Conservation (phyloP, 2,113 vertebrate genomes). For the Syngnathus scovelli region DNA sequence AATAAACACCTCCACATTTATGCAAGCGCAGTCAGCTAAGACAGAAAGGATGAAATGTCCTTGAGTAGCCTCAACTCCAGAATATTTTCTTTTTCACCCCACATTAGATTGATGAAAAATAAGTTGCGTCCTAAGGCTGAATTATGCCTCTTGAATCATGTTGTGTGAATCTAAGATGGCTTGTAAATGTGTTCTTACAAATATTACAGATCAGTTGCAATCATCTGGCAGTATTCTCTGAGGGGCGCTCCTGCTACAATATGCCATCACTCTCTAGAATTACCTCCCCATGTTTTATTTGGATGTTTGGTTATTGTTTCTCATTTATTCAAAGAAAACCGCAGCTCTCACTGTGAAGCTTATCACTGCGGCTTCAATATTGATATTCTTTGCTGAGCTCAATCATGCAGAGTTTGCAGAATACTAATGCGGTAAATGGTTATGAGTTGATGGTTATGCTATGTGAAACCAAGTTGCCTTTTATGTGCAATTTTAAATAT, state of each 20-base stretch:
- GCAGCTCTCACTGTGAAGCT: constrained; percentile 5
- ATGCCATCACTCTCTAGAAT: neutral
- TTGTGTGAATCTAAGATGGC: neutral
- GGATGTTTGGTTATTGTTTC: neutral
- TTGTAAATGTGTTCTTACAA: neutral
- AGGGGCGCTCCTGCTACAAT: neutral
- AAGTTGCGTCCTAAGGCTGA: neutral
- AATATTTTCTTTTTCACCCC: neutral
- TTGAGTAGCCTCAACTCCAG: constrained; percentile 13
- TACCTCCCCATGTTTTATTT: neutral
- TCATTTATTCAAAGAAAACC: constrained; percentile 14
- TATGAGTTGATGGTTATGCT: constrained; percentile 16
- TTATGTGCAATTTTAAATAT: constrained; percentile 2
- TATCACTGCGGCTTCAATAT: constrained; percentile 13
- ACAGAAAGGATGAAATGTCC: constrained; percentile 30
- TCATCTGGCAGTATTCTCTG: neutral
- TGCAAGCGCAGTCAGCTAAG: constrained; percentile 44
- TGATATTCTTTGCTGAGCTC: neutral
- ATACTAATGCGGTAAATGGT: constrained; percentile 14
- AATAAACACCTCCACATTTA: constrained; percentile 52
- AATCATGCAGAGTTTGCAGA: neutral
- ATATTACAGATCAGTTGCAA: constrained; percentile 2
- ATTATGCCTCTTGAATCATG: neutral
- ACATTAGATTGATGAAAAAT: neutral
- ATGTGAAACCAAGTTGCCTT: constrained; percentile 10